phyloP scores from a whole-genome alignment of 2,797 vertebrate species.

The Pogonophryne albipinna region DNA sequence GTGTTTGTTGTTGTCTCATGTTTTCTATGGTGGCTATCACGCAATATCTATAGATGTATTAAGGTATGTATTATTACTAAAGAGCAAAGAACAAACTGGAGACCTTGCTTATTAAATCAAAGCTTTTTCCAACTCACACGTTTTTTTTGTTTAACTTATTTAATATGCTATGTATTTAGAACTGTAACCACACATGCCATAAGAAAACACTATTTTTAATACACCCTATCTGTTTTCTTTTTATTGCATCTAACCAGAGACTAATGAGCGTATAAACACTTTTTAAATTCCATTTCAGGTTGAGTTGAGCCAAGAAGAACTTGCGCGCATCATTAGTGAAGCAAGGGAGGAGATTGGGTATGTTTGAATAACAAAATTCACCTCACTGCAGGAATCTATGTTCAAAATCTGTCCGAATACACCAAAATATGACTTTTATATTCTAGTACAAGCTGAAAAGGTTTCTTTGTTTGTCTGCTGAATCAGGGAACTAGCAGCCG shows the following conservation, averaged over 20 bases:
- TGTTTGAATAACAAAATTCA: not conserved
- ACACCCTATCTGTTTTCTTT: not conserved
- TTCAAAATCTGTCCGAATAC: not conserved
- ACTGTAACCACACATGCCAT: not conserved
- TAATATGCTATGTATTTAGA: no score
- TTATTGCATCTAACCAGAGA: not conserved
- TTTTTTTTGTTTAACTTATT: no score
- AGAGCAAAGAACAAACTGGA: not conserved
- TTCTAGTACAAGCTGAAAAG: not conserved
- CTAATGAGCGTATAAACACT: not conserved
- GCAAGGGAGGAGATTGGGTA: slow-evolving; percentile 83
- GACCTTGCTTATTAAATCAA: not conserved
- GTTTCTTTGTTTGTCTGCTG: not conserved
- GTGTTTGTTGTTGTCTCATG: no score
- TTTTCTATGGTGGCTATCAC: not conserved
- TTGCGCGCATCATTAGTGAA: slow-evolving; percentile 85
- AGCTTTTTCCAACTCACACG: no score
- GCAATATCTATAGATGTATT: not conserved
- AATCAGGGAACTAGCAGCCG: slow-evolving; percentile 79
- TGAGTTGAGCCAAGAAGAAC: slow-evolving; percentile 86
- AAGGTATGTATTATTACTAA: no score
- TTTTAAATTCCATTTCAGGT: slow-evolving; percentile 68
- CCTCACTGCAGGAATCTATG: not conserved
- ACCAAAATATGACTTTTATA: not conserved
- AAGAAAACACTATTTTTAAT: not conserved